phyloP scores from a whole-genome alignment of 1,140 invertebrate species.

The Arion vulgaris region DNA sequence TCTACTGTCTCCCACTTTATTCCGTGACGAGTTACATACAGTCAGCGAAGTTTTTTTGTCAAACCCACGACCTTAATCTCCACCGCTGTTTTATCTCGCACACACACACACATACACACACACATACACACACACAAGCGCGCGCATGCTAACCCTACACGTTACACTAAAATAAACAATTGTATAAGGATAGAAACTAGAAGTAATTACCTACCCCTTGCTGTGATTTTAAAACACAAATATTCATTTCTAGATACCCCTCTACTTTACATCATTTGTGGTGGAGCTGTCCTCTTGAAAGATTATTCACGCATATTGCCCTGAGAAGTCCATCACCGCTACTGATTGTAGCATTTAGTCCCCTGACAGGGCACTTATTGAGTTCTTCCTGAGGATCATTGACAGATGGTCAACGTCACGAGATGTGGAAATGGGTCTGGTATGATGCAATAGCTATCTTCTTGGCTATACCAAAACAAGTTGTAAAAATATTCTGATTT shows the following conservation, averaged over 20 bases:
- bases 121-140: background rate
- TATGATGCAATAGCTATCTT: background rate
- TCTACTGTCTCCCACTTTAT: too few relatives aligned
- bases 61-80: too few relatives aligned
- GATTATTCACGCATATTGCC: background rate
- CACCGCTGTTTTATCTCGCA: background rate
- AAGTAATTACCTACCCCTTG: too few relatives aligned
- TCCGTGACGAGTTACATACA: too few relatives aligned
- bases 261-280: too few relatives aligned
- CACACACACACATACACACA: constrained; percentile 2
- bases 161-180: too few relatives aligned
- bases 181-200: too few relatives aligned
- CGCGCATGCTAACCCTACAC: too few relatives aligned
- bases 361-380: background rate
- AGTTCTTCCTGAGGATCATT: background rate
- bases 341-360: background rate
- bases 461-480: background rate
- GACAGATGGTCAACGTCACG: background rate
- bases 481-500: background rate
- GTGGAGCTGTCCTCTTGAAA: background rate
- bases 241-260: too few relatives aligned
- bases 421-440: background rate
- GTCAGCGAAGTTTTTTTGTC: too few relatives aligned
- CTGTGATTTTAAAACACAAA: too few relatives aligned
- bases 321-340: background rate